Conservation (phyloP, 1,140 invertebrate species). For the Potamilus streckersoni region DNA sequence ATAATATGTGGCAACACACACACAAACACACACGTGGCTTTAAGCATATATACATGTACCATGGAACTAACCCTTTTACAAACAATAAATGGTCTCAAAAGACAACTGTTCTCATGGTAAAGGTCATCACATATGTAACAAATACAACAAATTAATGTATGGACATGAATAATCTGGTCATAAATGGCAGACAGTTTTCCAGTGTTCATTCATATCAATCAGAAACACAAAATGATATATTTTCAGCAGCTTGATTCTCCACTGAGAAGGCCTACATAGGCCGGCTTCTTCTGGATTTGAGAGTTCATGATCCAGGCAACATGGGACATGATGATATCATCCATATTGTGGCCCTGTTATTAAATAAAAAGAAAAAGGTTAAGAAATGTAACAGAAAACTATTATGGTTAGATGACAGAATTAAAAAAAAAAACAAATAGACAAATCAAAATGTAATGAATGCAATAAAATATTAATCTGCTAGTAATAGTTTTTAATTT, state of each 20-base stretch:
- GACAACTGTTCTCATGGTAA: no score
- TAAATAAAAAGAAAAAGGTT: background rate
- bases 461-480: background rate
- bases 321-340: constrained; percentile 61
- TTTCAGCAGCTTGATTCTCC: constrained; percentile 56
- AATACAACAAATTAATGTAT: no score
- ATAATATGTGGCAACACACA: no score
- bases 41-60: no score
- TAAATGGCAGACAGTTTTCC: no score
- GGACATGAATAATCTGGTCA: no score
- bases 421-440: background rate
- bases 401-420: background rate
- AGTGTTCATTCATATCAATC: background rate
- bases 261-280: constrained; percentile 42
- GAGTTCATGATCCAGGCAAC: constrained; percentile 58
- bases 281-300: constrained; percentile 53
- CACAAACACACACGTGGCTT: no score
- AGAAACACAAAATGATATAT: background rate
- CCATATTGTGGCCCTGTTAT: constrained; percentile 60
- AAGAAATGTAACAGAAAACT: background rate
- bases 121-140: no score
- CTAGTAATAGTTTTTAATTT: no score
- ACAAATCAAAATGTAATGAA: background rate
- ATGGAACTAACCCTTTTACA: no score
- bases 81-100: no score